phyloP scores from a whole-genome alignment of 1,140 invertebrate species.

The Dendrolimus punctatus region DNA sequence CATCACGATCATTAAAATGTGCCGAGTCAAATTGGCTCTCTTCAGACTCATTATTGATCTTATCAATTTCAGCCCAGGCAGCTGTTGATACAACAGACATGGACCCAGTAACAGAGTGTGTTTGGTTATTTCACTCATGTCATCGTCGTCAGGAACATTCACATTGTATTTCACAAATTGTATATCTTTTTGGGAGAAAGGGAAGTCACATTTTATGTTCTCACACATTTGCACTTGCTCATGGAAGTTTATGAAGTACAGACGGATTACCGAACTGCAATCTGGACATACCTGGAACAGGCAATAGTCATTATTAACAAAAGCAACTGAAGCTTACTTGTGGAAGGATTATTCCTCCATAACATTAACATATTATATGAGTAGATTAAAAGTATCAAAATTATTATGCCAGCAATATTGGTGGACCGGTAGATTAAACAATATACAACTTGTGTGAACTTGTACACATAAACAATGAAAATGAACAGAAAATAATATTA shows the following conservation, averaged over 20 bases:
- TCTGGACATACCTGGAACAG: constrained; percentile 47
- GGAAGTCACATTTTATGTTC: constrained; percentile 49
- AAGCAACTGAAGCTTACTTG: no score
- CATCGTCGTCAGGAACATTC: constrained; percentile 17
- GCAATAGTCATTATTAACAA: constrained; percentile 1
- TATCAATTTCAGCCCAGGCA: constrained; percentile 40
- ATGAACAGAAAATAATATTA: no score
- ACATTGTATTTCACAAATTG: constrained; percentile 30
- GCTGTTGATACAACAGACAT: constrained; percentile 19
- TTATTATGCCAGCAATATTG: no score
- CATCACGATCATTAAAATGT: no score
- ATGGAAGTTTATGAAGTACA: constrained; percentile 48
- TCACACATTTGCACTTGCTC: constrained; percentile 54
- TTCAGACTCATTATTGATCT: constrained; percentile 31
- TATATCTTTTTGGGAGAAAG: constrained; percentile 49
- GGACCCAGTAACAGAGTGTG: constrained; percentile 8
- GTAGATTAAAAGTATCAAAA: no score
- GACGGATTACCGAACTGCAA: constrained; percentile 32
- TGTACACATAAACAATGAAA: no score
- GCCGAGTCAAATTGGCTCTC: constrained; percentile 17
- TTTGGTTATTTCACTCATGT: constrained; percentile 14
- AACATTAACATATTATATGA: no score
- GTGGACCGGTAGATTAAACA: no score
- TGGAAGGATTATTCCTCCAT: no score
- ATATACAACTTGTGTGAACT: no score